Conservation (phyloP, 2,888 invertebrate genomes). For the Aphidius colemani region DNA sequence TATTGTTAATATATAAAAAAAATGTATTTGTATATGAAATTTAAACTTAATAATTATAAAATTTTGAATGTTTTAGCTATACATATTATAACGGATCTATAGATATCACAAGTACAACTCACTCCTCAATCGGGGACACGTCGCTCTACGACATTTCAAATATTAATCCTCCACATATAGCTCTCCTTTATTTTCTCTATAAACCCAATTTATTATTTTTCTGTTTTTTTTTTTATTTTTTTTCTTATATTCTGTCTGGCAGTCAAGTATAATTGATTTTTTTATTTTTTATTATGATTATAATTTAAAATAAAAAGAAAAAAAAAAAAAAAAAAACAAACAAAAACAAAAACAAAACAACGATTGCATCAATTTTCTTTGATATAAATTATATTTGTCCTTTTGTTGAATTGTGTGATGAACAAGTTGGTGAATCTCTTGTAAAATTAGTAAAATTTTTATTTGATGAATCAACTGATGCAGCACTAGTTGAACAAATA, state of each 20-base stretch:
- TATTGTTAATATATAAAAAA: not conserved
- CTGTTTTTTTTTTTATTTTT: not conserved
- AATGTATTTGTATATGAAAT: too few species aligned
- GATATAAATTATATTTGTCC: constrained; percentile 21
- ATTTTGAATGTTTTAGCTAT: constrained; percentile 8
- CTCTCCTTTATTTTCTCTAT: not conserved
- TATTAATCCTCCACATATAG: constrained; percentile 23
- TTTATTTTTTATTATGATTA: constrained; percentile 2
- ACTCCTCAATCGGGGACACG: constrained; percentile 6
- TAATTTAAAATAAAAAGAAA: constrained; percentile 12
- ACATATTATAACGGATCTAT: constrained; percentile 5
- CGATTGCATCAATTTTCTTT: not conserved
- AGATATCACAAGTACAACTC: constrained; percentile 14
- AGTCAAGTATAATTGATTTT: not conserved
- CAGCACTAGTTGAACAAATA: constrained; percentile 18
- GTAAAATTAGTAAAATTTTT: constrained; percentile 57
- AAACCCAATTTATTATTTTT: not conserved
- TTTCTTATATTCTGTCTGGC: not conserved
- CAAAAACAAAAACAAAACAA: not conserved
- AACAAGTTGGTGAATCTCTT: constrained; percentile 49
- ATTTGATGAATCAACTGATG: constrained; percentile 49
- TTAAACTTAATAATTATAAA: constrained; percentile 5
- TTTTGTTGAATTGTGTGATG: constrained; percentile 38
- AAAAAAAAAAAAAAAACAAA: not conserved
- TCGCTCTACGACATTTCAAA: constrained; percentile 11